Percentiles rank a stretch among this genome's conserved stretches.
These are phyloP conservation scores for Hirtodrosophila histrioides DNA, from an alignment of 2,888 invertebrate species.

Conservation along the genomic window DNA sequence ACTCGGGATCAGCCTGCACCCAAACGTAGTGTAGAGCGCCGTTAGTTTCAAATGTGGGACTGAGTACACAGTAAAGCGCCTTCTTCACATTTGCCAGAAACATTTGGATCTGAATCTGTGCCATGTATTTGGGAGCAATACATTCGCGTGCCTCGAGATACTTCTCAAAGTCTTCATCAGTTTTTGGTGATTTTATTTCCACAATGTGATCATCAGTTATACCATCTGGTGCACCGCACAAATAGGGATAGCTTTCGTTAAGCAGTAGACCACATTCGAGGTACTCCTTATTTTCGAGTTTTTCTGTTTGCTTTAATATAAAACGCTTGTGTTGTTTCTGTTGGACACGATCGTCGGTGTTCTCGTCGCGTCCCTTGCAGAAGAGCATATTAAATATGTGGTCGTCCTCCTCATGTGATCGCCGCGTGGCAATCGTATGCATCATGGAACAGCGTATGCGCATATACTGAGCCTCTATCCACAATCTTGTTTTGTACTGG, in stretches of 20 bases:
- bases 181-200: constrained; percentile 83
- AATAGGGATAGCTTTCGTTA: constrained; percentile 81
- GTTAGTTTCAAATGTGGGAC: constrained; percentile 83
- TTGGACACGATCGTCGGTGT: constrained; percentile 80
- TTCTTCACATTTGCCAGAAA: constrained; percentile 83
- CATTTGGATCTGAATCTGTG: constrained; percentile 84
- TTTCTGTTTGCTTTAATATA: constrained; percentile 83
- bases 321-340: constrained; percentile 83
- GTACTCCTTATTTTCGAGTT: constrained; percentile 83
- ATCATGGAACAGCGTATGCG: constrained; percentile 83
- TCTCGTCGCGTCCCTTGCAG: constrained; percentile 81
- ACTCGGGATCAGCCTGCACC: constrained; percentile 84
- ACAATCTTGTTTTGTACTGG: constrained; percentile 81
- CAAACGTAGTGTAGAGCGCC: constrained; percentile 84
- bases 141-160: constrained; percentile 83
- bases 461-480: constrained; percentile 83
- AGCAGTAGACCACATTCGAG: constrained; percentile 82
- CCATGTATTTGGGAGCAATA: constrained; percentile 84
- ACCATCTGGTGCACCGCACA: constrained; percentile 83
- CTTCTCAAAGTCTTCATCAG: constrained; percentile 84
- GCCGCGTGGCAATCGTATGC: constrained; percentile 80
- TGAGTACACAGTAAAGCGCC: constrained; percentile 83
- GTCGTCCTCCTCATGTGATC: constrained; percentile 79
- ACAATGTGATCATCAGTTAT: constrained; percentile 84
- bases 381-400: constrained; percentile 81